A percentile compares a stretch with the other conserved stretches of the same genome.
Evolutionary conservation across 2,888 invertebrate species (phyloP).

Genomic region (Lasiommata megera): DNA sequence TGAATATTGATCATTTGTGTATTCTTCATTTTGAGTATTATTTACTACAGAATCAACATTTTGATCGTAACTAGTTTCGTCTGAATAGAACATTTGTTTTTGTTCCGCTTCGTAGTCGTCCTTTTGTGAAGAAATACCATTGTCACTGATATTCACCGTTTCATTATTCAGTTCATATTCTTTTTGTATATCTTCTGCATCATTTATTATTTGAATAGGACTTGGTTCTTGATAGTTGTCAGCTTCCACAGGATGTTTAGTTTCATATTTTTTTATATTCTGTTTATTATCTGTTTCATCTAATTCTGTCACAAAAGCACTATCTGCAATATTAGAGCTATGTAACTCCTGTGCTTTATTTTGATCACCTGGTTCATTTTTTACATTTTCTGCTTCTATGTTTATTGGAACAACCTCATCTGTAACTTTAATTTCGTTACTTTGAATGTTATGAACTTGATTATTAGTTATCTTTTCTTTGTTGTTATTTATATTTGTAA

Average conservation of each 20-base stretch:
- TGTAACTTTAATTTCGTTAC: not conserved
- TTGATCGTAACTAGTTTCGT: slow-evolving; percentile 42
- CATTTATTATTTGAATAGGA: not conserved
- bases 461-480: not conserved
- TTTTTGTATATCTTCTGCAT: not conserved
- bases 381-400: not conserved
- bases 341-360: not conserved
- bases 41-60: slow-evolving; percentile 24
- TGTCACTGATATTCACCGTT: slow-evolving; percentile 6
- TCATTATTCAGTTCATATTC: slow-evolving; percentile 6
- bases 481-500: not conserved
- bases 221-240: not conserved
- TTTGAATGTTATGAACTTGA: not conserved
- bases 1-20: slow-evolving; percentile 45
- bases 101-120: slow-evolving; percentile 57
- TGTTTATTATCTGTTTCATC: not conserved
- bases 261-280: not conserved
- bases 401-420: not conserved
- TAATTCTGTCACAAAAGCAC: not conserved
- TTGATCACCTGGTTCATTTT: slow-evolving; percentile 2
- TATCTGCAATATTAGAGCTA: not conserved
- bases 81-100: slow-evolving; percentile 57
- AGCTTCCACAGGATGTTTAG: not conserved
- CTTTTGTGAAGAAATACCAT: slow-evolving; percentile 38
- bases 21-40: slow-evolving; percentile 34